Conservation (phyloP, 2,797 vertebrate genomes). For the Odontamblyopus rebecca region DNA sequence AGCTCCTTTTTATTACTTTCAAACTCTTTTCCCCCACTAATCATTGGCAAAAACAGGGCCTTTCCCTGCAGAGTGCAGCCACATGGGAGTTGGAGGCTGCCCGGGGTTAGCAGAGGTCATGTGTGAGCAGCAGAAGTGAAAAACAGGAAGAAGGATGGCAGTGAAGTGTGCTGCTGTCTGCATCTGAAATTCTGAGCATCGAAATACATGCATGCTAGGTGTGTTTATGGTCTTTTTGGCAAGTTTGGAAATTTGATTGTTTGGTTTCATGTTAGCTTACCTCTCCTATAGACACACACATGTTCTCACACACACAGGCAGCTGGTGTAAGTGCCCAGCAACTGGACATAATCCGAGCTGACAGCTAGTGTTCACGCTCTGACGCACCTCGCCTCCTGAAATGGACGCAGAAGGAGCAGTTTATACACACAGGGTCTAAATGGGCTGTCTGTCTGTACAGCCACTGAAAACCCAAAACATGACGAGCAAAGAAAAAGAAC, state of each 20-base stretch:
- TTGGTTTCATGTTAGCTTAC: conserved; percentile 27
- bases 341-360: conserved; percentile 69
- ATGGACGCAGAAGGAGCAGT: conserved; percentile 57
- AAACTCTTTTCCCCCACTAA: conserved; percentile 2
- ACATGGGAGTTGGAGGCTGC: conserved; percentile 6
- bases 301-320: conserved; percentile 24
- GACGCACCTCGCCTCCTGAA: conserved; percentile 58
- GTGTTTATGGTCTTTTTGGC: conserved; percentile 16
- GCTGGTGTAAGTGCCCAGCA: conserved; percentile 30
- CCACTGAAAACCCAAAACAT: conserved; percentile 52
- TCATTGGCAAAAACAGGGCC: conserved; percentile 1
- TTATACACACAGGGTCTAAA: conserved; percentile 45
- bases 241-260: conserved; percentile 18
- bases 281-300: conserved; percentile 15
- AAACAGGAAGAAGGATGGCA: conserved; percentile 50
- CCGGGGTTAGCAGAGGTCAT: conserved; percentile 37
- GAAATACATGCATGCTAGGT: neutral
- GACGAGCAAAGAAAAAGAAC: conserved; percentile 12
- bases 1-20: neutral
- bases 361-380: conserved; percentile 78
- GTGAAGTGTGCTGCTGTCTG: conserved; percentile 4
- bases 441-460: conserved; percentile 47
- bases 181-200: neutral
- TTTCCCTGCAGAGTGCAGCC: neutral
- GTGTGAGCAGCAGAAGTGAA: conserved; percentile 38